phyloP scores from a whole-genome alignment of 2,888 invertebrate genomes.

The Cataglyphis livida region DNA sequence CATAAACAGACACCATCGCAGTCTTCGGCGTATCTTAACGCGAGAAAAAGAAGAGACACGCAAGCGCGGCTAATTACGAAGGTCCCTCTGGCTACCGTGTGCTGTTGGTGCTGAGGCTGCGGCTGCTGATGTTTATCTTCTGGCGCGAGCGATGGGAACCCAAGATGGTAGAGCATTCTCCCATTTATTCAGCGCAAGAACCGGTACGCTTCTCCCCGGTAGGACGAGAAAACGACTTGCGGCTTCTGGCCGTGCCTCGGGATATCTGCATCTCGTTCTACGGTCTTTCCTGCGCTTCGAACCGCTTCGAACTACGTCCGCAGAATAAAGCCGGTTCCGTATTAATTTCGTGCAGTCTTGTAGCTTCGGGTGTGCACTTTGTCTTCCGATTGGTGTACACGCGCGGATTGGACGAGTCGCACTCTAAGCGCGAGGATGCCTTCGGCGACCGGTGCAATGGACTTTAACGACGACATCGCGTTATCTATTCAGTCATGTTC shows the following conservation, averaged over 20 bases:
- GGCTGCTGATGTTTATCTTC: slow-evolving; percentile 81
- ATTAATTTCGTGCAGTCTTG: slow-evolving; percentile 69
- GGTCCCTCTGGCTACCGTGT: slow-evolving; percentile 80
- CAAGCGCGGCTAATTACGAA: slow-evolving; percentile 79
- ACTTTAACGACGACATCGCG: slow-evolving; percentile 26
- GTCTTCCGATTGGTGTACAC: slow-evolving; percentile 64
- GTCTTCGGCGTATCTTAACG: slow-evolving; percentile 47
- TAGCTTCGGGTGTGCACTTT: slow-evolving; percentile 63
- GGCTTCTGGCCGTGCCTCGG: slow-evolving; percentile 53
- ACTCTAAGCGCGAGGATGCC: slow-evolving; percentile 56
- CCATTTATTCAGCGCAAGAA: slow-evolving; percentile 74
- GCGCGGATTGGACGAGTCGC: slow-evolving; percentile 50
- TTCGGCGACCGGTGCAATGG: slow-evolving; percentile 16
- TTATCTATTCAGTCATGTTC: slow-evolving; percentile 13
- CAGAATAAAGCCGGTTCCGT: slow-evolving; percentile 65
- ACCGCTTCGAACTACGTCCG: slow-evolving; percentile 14
- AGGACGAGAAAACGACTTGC: slow-evolving; percentile 61
- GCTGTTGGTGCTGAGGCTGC: slow-evolving; percentile 47
- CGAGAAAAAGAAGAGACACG: slow-evolving; percentile 62
- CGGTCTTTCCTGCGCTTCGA: slow-evolving; percentile 29
- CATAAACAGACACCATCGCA: slow-evolving; percentile 59
- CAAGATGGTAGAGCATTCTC: slow-evolving; percentile 78
- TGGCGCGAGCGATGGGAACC: slow-evolving; percentile 80
- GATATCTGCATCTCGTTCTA: slow-evolving; percentile 69
- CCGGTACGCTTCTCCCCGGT: slow-evolving; percentile 69